These are phyloP conservation scores for Marisa cornuarietis DNA, from an alignment of 1,140 invertebrate genomes.

Conservation along the genomic window DNA sequence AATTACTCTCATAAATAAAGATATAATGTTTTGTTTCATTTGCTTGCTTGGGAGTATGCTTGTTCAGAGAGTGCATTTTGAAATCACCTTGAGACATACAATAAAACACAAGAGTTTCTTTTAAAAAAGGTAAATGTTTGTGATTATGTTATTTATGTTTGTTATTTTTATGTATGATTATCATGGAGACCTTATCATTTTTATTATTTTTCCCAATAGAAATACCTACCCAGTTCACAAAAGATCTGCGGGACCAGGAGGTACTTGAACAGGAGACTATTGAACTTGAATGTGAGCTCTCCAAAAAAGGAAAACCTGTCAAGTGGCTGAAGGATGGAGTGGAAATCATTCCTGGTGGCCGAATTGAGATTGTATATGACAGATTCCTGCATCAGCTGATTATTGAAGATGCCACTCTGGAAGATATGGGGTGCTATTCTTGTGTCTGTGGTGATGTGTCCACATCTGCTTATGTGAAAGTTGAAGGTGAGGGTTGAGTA, in stretches of 20 bases:
- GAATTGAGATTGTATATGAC: conserved; percentile 73
- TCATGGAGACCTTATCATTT: not conserved
- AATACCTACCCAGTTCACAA: conserved; percentile 52
- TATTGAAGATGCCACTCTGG: conserved; percentile 49
- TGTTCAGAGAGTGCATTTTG: not conserved
- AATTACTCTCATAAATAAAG: no score
- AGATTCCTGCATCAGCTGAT: conserved; percentile 54
- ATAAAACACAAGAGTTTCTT: no score
- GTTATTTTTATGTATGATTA: not conserved
- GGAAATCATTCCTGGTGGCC: conserved; percentile 70
- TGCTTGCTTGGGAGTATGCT: no score
- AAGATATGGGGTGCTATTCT: conserved; percentile 56
- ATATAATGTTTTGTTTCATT: no score
- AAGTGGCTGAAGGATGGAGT: conserved; percentile 75
- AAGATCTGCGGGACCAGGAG: conserved; percentile 48
- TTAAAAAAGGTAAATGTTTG: not conserved
- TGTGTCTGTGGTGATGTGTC: conserved; percentile 54
- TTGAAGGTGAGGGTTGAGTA: conserved; percentile 50
- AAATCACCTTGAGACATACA: no score
- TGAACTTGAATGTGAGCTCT: conserved; percentile 60
- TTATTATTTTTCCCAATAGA: conserved; percentile 39
- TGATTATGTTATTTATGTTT: not conserved
- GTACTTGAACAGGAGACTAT: conserved; percentile 51
- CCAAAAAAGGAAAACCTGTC: conserved; percentile 53
- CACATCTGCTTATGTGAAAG: conserved; percentile 50